Percentiles rank a stretch among this genome's conserved stretches.
Conservation (phyloP, 2,113 vertebrate genomes). For the Dasyornis broadbenti region DNA sequence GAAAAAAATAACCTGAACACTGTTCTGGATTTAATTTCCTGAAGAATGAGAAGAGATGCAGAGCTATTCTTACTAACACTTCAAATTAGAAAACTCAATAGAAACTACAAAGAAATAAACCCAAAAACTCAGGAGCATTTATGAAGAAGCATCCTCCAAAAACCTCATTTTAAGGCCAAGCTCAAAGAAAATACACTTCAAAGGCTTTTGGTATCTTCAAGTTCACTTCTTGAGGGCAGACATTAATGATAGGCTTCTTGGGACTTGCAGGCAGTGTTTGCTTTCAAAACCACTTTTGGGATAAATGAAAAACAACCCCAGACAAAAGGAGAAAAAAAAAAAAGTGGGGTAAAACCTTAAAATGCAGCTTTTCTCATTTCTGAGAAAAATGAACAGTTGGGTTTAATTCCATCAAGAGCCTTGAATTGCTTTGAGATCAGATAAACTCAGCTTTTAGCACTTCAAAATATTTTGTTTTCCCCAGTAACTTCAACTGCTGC, state of each 20-base stretch:
- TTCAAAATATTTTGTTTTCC: neutral
- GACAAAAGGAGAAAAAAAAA: neutral
- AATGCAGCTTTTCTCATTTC: neutral
- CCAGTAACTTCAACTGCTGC: conserved; percentile 27
- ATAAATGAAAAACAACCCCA: neutral
- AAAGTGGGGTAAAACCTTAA: neutral
- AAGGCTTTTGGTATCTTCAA: neutral
- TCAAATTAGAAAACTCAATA: neutral
- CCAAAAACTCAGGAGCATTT: neutral
- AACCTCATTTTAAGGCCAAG: neutral
- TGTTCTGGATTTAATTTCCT: neutral
- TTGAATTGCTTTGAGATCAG: neutral
- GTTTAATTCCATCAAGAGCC: neutral
- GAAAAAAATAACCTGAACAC: neutral
- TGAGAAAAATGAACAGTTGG: neutral
- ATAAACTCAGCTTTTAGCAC: neutral
- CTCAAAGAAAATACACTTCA: neutral
- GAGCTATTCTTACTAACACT: neutral
- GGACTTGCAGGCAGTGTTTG: neutral
- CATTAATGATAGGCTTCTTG: neutral
- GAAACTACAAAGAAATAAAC: neutral
- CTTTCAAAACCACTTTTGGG: neutral
- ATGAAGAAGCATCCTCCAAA: neutral
- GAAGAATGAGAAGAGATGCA: neutral
- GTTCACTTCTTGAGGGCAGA: neutral